phyloP scores from a whole-genome alignment of 1,140 invertebrate genomes.

The Chironomus tepperi region DNA sequence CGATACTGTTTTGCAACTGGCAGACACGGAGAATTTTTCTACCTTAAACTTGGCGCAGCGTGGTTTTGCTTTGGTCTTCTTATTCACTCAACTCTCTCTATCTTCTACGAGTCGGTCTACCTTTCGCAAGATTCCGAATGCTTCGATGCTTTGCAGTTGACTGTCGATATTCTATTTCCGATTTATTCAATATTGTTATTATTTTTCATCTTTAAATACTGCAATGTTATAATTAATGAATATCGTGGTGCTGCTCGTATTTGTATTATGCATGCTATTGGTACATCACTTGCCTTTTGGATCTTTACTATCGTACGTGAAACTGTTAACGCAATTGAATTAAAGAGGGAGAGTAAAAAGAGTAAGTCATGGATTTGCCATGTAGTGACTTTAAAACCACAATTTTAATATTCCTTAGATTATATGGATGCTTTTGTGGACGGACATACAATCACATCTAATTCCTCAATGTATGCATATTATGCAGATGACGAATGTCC shows the following conservation, averaged over 20 bases:
- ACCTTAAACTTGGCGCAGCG: slow-evolving; percentile 25
- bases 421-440: neutral
- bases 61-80: slow-evolving; percentile 26
- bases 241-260: slow-evolving; percentile 51
- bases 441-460: neutral
- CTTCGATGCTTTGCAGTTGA: slow-evolving; percentile 42
- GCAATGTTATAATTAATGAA: slow-evolving; percentile 51
- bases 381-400: neutral
- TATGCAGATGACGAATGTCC: neutral
- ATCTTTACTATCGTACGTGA: slow-evolving; percentile 61
- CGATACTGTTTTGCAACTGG: slow-evolving; percentile 24
- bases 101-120: slow-evolving; percentile 20
- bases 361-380: neutral
- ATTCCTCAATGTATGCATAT: neutral
- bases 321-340: slow-evolving; percentile 48
- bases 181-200: slow-evolving; percentile 60
- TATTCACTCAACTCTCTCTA: neutral
- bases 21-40: slow-evolving; percentile 26
- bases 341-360: neutral
- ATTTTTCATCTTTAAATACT: slow-evolving; percentile 69
- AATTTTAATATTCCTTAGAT: neutral
- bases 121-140: slow-evolving; percentile 37
- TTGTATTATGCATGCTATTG: slow-evolving; percentile 64
- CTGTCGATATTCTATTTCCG: slow-evolving; percentile 52
- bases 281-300: slow-evolving; percentile 63